A percentile compares a stretch with the other conserved stretches of the same genome.
Evolutionary conservation across 2,797 vertebrate genomes (phyloP).

Genomic region (Dicrostonyx torquatus): DNA sequence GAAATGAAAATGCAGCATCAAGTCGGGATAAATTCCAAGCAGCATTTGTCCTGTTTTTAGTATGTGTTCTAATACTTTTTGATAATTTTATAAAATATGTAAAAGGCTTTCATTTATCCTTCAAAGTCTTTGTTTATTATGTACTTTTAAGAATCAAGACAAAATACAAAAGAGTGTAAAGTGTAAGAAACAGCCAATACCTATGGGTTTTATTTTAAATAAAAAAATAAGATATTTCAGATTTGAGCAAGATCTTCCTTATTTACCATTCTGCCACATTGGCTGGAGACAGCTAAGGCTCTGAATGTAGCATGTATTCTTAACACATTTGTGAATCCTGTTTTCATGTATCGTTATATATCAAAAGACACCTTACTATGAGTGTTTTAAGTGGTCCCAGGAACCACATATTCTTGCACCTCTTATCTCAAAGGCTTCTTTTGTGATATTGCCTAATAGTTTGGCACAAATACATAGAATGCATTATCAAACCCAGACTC

Average conservation of each 20-base stretch:
- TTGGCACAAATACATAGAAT: not conserved
- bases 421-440: not conserved
- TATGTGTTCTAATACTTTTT: slow-evolving; percentile 16
- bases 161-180: not conserved
- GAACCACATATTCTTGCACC: not conserved
- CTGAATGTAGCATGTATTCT: not conserved
- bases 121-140: not conserved
- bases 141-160: not conserved
- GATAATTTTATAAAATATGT: slow-evolving; percentile 27
- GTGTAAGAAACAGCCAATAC: not conserved
- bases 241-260: slow-evolving; percentile 18
- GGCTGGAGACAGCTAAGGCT: not conserved
- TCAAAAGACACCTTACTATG: not conserved
- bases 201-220: not conserved
- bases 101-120: not conserved
- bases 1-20: slow-evolving; percentile 24
- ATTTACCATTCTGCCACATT: not conserved
- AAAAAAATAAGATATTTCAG: slow-evolving; percentile 18
- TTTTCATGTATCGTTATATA: not conserved
- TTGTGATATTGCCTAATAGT: not conserved
- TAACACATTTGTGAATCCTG: slow-evolving; percentile 18
- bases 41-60: slow-evolving; percentile 48
- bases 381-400: not conserved
- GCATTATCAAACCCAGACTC: not conserved
- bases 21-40: slow-evolving; percentile 33